phyloP scores from a whole-genome alignment of 1,140 invertebrate species.

The Antheraea mylitta region DNA sequence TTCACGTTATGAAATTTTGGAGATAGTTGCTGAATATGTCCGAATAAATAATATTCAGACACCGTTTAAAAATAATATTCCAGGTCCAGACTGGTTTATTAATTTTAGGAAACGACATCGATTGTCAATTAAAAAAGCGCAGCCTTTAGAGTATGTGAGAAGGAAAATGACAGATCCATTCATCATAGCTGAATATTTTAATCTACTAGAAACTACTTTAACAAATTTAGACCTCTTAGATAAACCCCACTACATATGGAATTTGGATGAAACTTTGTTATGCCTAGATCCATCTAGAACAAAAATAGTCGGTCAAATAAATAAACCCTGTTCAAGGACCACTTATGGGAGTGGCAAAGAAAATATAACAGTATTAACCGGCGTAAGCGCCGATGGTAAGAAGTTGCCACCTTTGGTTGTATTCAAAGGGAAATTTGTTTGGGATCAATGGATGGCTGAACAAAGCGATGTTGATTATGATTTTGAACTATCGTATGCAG shows the following conservation, averaged over 20 bases:
- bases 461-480: conserved; percentile 10
- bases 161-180: conserved; percentile 44
- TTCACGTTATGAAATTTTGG: conserved; percentile 42
- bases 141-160: conserved; percentile 48
- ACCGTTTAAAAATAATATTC: conserved; percentile 46
- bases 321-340: conserved; percentile 36
- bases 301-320: conserved; percentile 34
- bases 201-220: conserved; percentile 32
- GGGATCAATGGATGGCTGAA: conserved; percentile 26
- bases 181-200: conserved; percentile 37
- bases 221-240: conserved; percentile 30
- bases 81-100: conserved; percentile 57
- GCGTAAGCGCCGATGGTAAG: conserved; percentile 41
- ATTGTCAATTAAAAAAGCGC: conserved; percentile 54
- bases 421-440: conserved; percentile 32
- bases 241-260: conserved; percentile 38
- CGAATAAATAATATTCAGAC: conserved; percentile 43
- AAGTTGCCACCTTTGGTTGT: conserved; percentile 53
- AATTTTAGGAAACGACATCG: conserved; percentile 46
- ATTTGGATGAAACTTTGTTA: conserved; percentile 47
- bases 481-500: conserved; percentile 29
- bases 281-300: conserved; percentile 40
- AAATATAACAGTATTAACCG: conserved; percentile 55
- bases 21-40: conserved; percentile 42
- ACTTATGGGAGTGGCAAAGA: conserved; percentile 44